These are phyloP conservation scores for Forbesichthys agassizii DNA, from an alignment of 2,113 vertebrate species.

Conservation along the genomic window DNA sequence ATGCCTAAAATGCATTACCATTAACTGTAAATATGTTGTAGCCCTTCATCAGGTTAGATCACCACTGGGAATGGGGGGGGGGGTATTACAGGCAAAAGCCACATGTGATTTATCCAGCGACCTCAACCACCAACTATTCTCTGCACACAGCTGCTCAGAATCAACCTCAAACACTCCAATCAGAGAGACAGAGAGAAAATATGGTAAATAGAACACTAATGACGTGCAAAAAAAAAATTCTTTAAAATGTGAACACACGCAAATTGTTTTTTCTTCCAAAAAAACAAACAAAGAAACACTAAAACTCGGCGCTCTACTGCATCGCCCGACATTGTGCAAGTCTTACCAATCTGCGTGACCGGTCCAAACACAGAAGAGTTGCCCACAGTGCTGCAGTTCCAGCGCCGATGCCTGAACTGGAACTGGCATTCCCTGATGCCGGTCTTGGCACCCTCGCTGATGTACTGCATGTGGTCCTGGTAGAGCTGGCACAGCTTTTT, in stretches of 20 bases:
- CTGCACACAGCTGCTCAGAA: constrained; percentile 65
- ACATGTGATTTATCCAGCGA: constrained; percentile 70
- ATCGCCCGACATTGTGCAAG: not conserved
- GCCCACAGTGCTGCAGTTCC: constrained; percentile 99
- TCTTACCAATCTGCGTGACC: constrained; percentile 93
- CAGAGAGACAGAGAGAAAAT: constrained; percentile 11
- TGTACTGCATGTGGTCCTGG: constrained; percentile 99
- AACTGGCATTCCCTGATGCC: constrained; percentile 97
- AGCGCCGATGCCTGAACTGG: constrained; percentile 94
- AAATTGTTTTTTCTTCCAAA: too few relatives aligned
- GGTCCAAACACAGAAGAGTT: constrained; percentile 92
- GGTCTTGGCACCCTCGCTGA: constrained; percentile 93
- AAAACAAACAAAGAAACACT: not conserved
- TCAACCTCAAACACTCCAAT: constrained; percentile 45
- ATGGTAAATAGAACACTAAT: constrained; percentile 2
- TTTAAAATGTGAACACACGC: too few relatives aligned
- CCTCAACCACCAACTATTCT: constrained; percentile 70
- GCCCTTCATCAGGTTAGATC: constrained; percentile 57
- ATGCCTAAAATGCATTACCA: constrained; percentile 30
- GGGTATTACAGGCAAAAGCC: constrained; percentile 54
- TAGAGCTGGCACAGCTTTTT: constrained; percentile 97
- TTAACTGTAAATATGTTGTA: constrained; percentile 54
- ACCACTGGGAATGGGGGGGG: constrained; percentile 39
- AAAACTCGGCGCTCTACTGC: too few relatives aligned
- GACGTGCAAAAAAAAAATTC: too few relatives aligned